Evolutionary conservation across 1,140 invertebrate species (phyloP).

Genomic region (Cotesia glomerata): DNA sequence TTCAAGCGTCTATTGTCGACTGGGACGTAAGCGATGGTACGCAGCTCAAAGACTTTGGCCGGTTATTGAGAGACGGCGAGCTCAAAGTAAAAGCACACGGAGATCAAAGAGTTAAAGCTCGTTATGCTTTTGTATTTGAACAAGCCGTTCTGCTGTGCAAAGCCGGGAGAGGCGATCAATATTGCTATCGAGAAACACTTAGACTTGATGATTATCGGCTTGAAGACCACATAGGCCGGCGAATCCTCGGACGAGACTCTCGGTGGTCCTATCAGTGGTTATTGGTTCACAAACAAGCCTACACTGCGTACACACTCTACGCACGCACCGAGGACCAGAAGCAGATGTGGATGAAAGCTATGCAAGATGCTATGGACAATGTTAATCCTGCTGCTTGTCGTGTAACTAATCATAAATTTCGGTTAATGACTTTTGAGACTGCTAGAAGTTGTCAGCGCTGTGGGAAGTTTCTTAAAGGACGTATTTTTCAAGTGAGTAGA

Average conservation of each 20-base stretch:
- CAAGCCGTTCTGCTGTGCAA: slow-evolving; percentile 96
- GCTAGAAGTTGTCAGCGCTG: slow-evolving; percentile 83
- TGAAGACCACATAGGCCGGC: slow-evolving; percentile 75
- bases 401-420: slow-evolving; percentile 85
- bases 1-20: slow-evolving; percentile 84
- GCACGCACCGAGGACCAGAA: slow-evolving; percentile 88
- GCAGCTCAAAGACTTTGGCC: slow-evolving; percentile 86
- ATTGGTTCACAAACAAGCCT: slow-evolving; percentile 81
- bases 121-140: slow-evolving; percentile 97
- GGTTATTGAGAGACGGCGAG: slow-evolving; percentile 90
- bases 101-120: slow-evolving; percentile 82
- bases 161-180: slow-evolving; percentile 85
- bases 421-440: slow-evolving; percentile 84
- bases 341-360: slow-evolving; percentile 89
- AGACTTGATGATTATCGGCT: slow-evolving; percentile 85
- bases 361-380: slow-evolving; percentile 93
- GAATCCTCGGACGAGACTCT: slow-evolving; percentile 70
- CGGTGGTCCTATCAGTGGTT: slow-evolving; percentile 84
- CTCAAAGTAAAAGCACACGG: slow-evolving; percentile 90
- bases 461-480: slow-evolving; percentile 87
- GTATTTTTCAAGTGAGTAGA: slow-evolving; percentile 76
- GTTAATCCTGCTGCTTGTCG: slow-evolving; percentile 79
- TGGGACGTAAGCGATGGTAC: slow-evolving; percentile 81
- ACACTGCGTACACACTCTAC: slow-evolving; percentile 87
- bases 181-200: slow-evolving; percentile 87